Base-by-base conservation (phyloP, 2,888 invertebrate species). In the Beris chalybata region DNA sequence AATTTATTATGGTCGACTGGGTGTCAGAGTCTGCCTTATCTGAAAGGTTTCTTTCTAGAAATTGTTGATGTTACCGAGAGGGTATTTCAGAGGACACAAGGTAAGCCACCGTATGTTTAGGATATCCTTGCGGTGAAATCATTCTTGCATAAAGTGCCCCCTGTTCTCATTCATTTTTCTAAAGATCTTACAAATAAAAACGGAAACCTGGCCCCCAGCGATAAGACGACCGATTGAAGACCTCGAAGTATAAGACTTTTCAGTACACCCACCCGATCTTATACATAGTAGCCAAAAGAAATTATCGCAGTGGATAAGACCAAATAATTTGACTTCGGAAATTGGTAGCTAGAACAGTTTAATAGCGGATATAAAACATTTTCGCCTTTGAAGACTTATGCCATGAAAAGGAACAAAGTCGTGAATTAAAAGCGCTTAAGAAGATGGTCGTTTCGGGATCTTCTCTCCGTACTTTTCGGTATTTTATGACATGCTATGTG, bases 341-440 rank as follows among this genome's bases (percentile, higher is more conserved):
- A 59, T 47, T 59, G 58, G 58, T 47, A 31, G 12, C 45, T 48
- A 48, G 58, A 48, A 67, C 64, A 64, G 55, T 67, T 67, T 67
- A 64, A 67, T 57, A 58, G 58, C 53, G 47, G 47, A 57, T 57
- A 64, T 67, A 67, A 67, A 67, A 63, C 67, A 67, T 67, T 67
- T 65, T 67, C 67, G 54, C 64, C 55, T 64, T 57, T 30, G 54
- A n/a, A 9, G 38, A 38, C 3, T 38, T 38, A 38, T 38, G 38
- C 38, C 9, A 3, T 38, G 38, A 38, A 38, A 38, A 5, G 9
- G 38, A 9, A 4, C 5, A 38, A 38, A 38, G 5, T 38, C 38
- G 38, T 38, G 9, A 7, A 38, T 38, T 38, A 38, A 38, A 38
- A 3, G 38, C 38, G 38, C 38, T 38, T 38, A 38, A 38, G 38